Evolutionary conservation across 2,888 invertebrate species (phyloP).

Genomic region (Gastracanthus pulcherrimus): DNA sequence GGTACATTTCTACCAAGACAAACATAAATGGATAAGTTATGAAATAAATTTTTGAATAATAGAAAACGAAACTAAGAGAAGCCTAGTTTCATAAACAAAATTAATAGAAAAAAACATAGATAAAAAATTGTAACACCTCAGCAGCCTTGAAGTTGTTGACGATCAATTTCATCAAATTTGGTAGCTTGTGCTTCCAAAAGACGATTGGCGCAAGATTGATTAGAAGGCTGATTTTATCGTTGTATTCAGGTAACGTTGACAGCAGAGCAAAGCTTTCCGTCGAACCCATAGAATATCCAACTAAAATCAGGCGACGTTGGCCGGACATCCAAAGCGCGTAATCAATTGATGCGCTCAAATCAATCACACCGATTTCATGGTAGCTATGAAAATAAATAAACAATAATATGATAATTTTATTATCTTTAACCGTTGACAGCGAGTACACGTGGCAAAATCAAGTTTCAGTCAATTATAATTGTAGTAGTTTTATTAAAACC

Average conservation of each 20-base stretch:
- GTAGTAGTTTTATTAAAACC: too few relatives aligned
- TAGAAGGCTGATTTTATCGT: slow-evolving; percentile 80
- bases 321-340: slow-evolving; percentile 81
- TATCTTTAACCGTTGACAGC: too few relatives aligned
- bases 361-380: slow-evolving; percentile 91
- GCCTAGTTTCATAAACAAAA: too few relatives aligned
- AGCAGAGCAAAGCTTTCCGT: slow-evolving; percentile 85
- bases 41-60: too few relatives aligned
- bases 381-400: slow-evolving; percentile 80
- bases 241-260: slow-evolving; percentile 84
- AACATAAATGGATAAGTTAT: too few relatives aligned
- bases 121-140: not conserved
- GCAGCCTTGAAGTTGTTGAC: not conserved
- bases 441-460: too few relatives aligned
- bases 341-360: slow-evolving; percentile 91
- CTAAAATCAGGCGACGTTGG: slow-evolving; percentile 81
- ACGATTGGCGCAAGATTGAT: slow-evolving; percentile 24
- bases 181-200: slow-evolving; percentile 29
- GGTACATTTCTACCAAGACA: too few relatives aligned
- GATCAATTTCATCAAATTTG: not conserved
- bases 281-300: slow-evolving; percentile 96
- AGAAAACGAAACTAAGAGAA: slow-evolving; percentile 4
- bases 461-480: too few relatives aligned
- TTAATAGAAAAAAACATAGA: too few relatives aligned
- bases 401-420: too few relatives aligned